Conservation (phyloP, 2,113 vertebrate species). For the Syngnathus typhle region DNA sequence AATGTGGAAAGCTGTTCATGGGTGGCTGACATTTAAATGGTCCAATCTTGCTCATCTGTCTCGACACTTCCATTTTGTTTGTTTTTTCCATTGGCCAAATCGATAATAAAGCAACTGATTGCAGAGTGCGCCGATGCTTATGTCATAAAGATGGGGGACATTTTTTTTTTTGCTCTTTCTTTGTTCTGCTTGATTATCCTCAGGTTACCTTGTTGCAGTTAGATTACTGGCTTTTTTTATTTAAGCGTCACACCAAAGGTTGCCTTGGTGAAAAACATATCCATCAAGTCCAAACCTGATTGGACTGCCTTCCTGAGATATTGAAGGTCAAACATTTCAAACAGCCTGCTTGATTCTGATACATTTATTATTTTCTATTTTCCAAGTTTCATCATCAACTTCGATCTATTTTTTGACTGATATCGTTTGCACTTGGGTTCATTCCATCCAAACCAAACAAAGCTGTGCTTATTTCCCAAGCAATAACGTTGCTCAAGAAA, state of each 20-base stretch:
- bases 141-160: constrained; percentile 22
- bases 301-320: background rate
- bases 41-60: constrained; percentile 8
- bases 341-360: background rate
- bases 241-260: too few relatives aligned
- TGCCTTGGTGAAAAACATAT: background rate
- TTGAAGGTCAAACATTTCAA: background rate
- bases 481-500: constrained; percentile 35
- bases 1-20: constrained; percentile 48
- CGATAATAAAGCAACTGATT: constrained; percentile 82
- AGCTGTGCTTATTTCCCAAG: constrained; percentile 16
- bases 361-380: background rate
- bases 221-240: too few relatives aligned
- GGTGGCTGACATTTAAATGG: constrained; percentile 64
- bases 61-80: background rate
- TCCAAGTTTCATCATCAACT: background rate
- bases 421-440: background rate
- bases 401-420: background rate
- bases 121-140: constrained; percentile 66
- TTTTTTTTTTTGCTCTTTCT: background rate
- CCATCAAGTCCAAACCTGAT: background rate
- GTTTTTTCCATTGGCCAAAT: constrained; percentile 24
- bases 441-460: background rate
- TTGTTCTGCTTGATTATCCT: background rate
- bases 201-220: background rate